A percentile compares a stretch with the other conserved stretches of the same genome.
phyloP scores from a whole-genome alignment of 2,888 invertebrate species.

The Strigamia transsilvanica region DNA sequence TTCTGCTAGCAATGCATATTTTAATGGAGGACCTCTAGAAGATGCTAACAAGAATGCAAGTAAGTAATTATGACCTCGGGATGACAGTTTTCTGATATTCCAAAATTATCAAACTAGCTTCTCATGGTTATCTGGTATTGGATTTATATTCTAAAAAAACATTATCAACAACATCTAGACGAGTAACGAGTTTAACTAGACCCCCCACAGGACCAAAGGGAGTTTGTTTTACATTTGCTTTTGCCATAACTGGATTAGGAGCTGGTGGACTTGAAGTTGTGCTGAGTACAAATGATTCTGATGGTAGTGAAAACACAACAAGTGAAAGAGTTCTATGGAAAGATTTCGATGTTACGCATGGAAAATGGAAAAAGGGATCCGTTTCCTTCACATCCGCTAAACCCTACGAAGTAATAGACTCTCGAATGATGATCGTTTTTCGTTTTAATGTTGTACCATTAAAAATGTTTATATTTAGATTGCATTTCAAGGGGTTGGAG shows the following conservation, averaged over 20 bases:
- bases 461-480: conserved; percentile 4
- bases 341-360: not conserved
- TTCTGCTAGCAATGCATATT: conserved; percentile 43
- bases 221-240: conserved; percentile 37
- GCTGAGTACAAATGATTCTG: not conserved
- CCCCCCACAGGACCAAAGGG: conserved; percentile 46
- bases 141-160: not conserved
- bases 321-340: conserved; percentile 7
- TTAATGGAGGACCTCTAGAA: conserved; percentile 42
- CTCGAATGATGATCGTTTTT: not conserved
- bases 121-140: conserved; percentile 11
- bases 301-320: not conserved
- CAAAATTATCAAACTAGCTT: not conserved
- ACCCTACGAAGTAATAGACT: not conserved
- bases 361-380: not conserved
- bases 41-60: not conserved
- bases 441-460: not conserved
- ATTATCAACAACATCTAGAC: not conserved
- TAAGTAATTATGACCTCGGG: not conserved
- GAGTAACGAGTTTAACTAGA: not conserved
- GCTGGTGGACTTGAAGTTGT: conserved; percentile 27
- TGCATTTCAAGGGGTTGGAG: conserved; percentile 29
- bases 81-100: not conserved
- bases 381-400: conserved; percentile 43
- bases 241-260: conserved; percentile 22